A percentile compares a stretch with the other conserved stretches of the same genome.
These are phyloP conservation scores for Peromyscus eremicus DNA, from an alignment of 2,797 vertebrate species.

Conservation along the genomic window DNA sequence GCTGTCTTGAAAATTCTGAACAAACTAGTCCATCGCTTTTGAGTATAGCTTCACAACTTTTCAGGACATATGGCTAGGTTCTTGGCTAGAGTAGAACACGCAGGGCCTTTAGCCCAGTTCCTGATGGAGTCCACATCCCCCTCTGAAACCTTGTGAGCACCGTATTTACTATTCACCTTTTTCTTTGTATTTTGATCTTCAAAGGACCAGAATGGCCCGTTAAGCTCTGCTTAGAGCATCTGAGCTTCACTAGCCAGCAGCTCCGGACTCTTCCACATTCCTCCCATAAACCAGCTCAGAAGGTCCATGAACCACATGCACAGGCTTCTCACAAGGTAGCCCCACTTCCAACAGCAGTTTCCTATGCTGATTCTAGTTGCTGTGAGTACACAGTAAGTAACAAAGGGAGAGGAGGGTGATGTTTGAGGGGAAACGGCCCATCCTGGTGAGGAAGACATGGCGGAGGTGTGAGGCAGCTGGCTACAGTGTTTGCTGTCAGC, in stretches of 20 bases:
- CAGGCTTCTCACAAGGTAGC: background rate
- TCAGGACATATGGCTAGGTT: background rate
- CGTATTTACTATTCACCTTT: background rate
- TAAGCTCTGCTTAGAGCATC: background rate
- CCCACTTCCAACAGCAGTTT: background rate
- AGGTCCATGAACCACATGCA: background rate
- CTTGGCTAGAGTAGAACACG: background rate
- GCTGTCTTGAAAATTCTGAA: background rate
- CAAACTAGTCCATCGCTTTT: background rate
- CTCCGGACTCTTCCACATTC: background rate
- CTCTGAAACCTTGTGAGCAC: background rate
- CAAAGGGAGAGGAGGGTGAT: background rate
- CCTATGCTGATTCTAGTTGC: background rate
- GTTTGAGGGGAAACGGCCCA: background rate
- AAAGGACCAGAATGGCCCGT: background rate
- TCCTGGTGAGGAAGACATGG: background rate
- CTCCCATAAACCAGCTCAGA: background rate
- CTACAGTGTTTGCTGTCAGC: background rate
- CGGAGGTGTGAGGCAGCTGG: no score
- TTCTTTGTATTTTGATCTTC: background rate
- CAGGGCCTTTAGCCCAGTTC: background rate
- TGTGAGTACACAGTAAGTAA: background rate
- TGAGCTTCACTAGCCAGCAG: background rate
- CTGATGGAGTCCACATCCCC: background rate
- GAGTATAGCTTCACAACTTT: background rate